phyloP scores from a whole-genome alignment of 2,797 vertebrate genomes.

The Astyanax mexicanus region DNA sequence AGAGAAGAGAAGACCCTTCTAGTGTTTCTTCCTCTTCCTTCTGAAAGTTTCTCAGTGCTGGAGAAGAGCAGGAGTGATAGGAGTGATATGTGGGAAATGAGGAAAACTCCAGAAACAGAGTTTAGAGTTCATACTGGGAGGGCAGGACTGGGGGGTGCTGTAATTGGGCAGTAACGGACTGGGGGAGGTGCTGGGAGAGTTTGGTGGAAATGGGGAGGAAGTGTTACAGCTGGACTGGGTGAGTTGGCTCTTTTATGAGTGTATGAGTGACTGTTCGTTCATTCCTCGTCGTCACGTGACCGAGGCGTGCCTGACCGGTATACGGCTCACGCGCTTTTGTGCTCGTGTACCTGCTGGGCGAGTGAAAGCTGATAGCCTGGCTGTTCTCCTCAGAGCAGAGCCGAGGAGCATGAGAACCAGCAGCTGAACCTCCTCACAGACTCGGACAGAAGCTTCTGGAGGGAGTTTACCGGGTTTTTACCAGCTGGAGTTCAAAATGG shows the following conservation, averaged over 20 bases:
- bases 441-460: not conserved
- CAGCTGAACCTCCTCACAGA: not conserved
- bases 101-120: too few species aligned
- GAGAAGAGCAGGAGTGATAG: too few species aligned
- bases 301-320: conserved; percentile 69
- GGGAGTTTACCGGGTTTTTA: too few species aligned
- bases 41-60: too few species aligned
- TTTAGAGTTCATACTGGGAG: too few species aligned
- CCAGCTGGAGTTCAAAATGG: too few species aligned
- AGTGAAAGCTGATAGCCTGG: conserved; percentile 44
- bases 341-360: conserved; percentile 35
- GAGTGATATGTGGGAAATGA: too few species aligned
- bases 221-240: not conserved
- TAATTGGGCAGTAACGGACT: too few species aligned
- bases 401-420: not conserved
- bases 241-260: not conserved
- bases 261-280: not conserved
- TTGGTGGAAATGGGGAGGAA: too few species aligned
- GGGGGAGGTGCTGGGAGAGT: too few species aligned
- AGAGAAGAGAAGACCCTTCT: not conserved
- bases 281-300: conserved; percentile 65
- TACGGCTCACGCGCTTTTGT: conserved; percentile 40
- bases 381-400: not conserved
- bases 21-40: not conserved
- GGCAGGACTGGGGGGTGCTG: too few species aligned